These are phyloP conservation scores for Syritta pipiens DNA, from an alignment of 2,888 invertebrate species.

Conservation along the genomic window DNA sequence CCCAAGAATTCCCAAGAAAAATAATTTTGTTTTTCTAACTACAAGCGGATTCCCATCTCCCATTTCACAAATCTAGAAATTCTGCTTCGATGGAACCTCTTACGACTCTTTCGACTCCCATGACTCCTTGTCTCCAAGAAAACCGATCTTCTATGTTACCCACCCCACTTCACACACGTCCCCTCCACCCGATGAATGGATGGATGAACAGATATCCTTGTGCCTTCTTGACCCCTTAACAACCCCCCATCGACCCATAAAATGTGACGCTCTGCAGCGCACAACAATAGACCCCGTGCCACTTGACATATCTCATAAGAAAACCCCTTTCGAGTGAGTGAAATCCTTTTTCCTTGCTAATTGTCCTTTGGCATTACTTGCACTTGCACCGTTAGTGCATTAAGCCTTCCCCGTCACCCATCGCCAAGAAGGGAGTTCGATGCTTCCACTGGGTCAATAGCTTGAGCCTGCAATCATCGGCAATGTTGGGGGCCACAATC, in stretches of 20 bases:
- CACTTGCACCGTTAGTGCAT: conserved; percentile 45
- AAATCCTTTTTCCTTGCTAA: conserved; percentile 13
- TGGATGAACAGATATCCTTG: conserved; percentile 9
- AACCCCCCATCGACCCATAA: conserved; percentile 21
- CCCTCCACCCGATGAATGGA: no score
- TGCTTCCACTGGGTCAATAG: conserved; percentile 66
- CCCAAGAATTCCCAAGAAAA: no score
- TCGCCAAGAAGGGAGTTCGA: conserved; percentile 44
- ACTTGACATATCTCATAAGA: conserved; percentile 21
- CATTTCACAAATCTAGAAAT: no score
- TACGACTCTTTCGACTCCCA: no score
- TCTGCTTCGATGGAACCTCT: no score
- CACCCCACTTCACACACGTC: no score
- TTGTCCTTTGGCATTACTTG: conserved; percentile 39
- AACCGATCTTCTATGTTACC: no score
- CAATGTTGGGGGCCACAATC: conserved; percentile 34
- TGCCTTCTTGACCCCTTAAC: conserved; percentile 4
- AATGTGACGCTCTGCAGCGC: no score
- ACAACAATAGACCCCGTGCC: conserved; percentile 1
- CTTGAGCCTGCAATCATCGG: conserved; percentile 50
- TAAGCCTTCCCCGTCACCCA: conserved; percentile 38
- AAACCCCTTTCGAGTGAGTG: no score
- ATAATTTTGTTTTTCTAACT: no score
- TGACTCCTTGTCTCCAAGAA: no score
- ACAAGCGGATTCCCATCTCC: no score